phyloP scores from a whole-genome alignment of 2,797 vertebrate genomes.

The Delichon dasypus region DNA sequence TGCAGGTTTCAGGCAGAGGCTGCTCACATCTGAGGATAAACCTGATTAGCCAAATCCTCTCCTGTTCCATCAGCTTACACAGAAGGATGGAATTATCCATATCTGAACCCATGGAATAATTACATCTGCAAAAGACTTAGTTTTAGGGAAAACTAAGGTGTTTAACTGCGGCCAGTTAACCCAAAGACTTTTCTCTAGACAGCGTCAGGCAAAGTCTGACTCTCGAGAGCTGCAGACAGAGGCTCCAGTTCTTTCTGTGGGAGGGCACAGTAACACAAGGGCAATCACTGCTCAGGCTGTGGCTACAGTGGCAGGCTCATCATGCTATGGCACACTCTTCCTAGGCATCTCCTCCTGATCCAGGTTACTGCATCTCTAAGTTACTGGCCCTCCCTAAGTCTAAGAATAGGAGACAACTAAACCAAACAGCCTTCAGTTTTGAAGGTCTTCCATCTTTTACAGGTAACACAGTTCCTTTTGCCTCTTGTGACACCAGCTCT shows the following conservation, averaged over 20 bases:
- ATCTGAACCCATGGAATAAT: neutral
- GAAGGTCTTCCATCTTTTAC: neutral
- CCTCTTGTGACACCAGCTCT: neutral
- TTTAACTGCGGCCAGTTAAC: neutral
- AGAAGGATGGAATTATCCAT: neutral
- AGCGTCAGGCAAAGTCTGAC: neutral
- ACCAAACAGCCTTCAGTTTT: neutral
- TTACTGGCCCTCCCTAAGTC: neutral
- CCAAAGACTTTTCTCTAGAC: neutral
- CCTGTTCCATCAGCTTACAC: neutral
- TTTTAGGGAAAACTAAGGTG: neutral
- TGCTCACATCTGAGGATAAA: neutral
- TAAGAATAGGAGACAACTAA: neutral
- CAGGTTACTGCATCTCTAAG: neutral
- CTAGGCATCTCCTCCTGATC: neutral
- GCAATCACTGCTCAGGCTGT: neutral
- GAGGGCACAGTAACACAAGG: neutral
- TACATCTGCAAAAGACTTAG: neutral
- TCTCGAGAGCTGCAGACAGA: neutral
- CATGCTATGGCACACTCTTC: neutral
- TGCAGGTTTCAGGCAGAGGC: neutral
- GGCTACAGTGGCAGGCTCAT: neutral
- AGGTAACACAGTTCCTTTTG: neutral
- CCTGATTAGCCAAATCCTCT: neutral
- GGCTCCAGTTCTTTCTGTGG: neutral